Evolutionary conservation across 2,888 invertebrate genomes (phyloP).

Genomic region (Erebia palarica): DNA sequence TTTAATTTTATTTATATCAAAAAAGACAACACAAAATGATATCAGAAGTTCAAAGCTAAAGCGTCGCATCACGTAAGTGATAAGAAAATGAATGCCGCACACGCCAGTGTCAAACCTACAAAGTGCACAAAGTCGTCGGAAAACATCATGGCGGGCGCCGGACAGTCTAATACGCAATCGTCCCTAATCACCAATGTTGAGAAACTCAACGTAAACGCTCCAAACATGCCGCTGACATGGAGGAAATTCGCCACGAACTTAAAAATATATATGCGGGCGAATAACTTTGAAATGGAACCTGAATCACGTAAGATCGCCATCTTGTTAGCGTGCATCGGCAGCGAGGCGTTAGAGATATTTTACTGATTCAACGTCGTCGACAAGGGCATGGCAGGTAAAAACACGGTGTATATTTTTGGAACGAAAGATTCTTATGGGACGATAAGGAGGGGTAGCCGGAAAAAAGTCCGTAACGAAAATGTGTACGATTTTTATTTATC

Average conservation of each 20-base stretch:
- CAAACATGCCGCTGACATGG: not conserved
- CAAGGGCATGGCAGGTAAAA: too few relatives aligned
- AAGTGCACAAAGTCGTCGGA: not conserved
- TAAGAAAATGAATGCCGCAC: not conserved
- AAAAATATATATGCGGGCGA: not conserved
- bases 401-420: too few relatives aligned
- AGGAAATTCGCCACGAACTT: not conserved
- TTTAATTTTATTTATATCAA: too few relatives aligned
- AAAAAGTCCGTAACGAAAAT: too few relatives aligned
- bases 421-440: too few relatives aligned
- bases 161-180: not conserved
- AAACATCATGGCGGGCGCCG: not conserved
- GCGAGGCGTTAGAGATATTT: conserved; percentile 9
- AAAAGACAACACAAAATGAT: too few relatives aligned
- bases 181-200: not conserved
- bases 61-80: too few relatives aligned
- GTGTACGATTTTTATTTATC: too few relatives aligned
- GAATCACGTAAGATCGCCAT: conserved; percentile 8
- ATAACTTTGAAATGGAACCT: not conserved
- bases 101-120: not conserved
- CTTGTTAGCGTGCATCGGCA: conserved; percentile 5
- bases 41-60: too few relatives aligned
- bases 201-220: not conserved
- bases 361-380: conserved; percentile 11
- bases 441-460: too few relatives aligned